A percentile compares a stretch with the other conserved stretches of the same genome.
These are phyloP conservation scores for Pachydiplax longipennis DNA, from an alignment of 2,888 invertebrate genomes.

Conservation along the genomic window DNA sequence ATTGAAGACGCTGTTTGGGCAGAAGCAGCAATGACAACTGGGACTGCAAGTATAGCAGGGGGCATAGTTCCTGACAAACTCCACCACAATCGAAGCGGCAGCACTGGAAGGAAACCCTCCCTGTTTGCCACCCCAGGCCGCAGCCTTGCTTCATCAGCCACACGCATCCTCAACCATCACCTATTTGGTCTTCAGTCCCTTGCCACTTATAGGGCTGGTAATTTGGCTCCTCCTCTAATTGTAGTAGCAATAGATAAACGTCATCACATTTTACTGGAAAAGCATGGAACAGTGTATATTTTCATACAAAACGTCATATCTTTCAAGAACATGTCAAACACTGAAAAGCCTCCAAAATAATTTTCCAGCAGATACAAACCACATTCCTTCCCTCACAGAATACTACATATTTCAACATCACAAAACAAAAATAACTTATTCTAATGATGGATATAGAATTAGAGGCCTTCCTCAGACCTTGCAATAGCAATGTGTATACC, in stretches of 20 bases:
- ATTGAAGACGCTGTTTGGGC: constrained; percentile 37
- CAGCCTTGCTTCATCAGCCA: constrained; percentile 71
- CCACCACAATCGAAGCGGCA: constrained; percentile 64
- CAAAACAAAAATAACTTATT: too few species aligned
- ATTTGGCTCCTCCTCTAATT: constrained; percentile 45
- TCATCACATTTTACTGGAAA: not conserved
- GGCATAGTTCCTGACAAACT: constrained; percentile 54
- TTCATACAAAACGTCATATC: not conserved
- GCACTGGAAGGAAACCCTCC: constrained; percentile 25
- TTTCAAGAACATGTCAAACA: not conserved
- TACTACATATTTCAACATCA: too few species aligned
- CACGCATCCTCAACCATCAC: constrained; percentile 77
- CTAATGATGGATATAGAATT: too few species aligned
- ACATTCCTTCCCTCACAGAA: too few species aligned
- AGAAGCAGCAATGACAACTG: constrained; percentile 16
- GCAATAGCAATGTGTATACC: too few species aligned
- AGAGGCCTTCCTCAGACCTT: too few species aligned
- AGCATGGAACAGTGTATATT: too few species aligned
- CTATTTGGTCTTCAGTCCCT: constrained; percentile 70
- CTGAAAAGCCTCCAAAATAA: too few species aligned
- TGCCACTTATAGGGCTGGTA: constrained; percentile 62
- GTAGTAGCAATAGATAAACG: not conserved
- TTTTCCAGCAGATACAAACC: too few species aligned
- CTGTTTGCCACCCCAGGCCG: constrained; percentile 52
- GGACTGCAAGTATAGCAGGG: constrained; percentile 11